phyloP scores from a whole-genome alignment of 2,888 invertebrate genomes.

The Protodeltote pygarga region DNA sequence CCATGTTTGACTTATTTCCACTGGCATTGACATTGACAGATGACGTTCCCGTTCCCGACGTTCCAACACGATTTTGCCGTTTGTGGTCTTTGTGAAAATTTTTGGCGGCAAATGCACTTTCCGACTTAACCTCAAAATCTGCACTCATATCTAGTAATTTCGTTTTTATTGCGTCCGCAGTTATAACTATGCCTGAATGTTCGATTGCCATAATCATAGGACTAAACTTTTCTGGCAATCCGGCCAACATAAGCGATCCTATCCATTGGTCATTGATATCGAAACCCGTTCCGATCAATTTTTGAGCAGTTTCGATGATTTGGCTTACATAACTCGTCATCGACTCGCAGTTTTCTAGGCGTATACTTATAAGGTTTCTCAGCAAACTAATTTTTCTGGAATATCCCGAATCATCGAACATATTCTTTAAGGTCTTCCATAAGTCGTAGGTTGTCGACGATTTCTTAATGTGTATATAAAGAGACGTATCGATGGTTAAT shows the following conservation, averaged over 20 bases:
- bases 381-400: slow-evolving; percentile 39
- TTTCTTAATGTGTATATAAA: slow-evolving; percentile 37
- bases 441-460: slow-evolving; percentile 13
- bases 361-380: slow-evolving; percentile 35
- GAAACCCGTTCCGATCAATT: slow-evolving; percentile 41
- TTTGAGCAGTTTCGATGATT: slow-evolving; percentile 39
- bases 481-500: slow-evolving; percentile 36
- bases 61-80: too few relatives aligned
- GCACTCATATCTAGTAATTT: slow-evolving; percentile 34
- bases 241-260: slow-evolving; percentile 30
- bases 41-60: too few relatives aligned
- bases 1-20: background rate
- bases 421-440: slow-evolving; percentile 29
- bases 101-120: slow-evolving; percentile 8
- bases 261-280: slow-evolving; percentile 41
- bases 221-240: slow-evolving; percentile 27
- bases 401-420: slow-evolving; percentile 45
- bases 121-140: slow-evolving; percentile 7
- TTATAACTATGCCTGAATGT: slow-evolving; percentile 28
- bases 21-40: background rate
- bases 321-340: slow-evolving; percentile 45
- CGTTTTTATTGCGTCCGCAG: slow-evolving; percentile 34
- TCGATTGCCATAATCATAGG: slow-evolving; percentile 44
- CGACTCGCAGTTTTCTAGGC: slow-evolving; percentile 35
- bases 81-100: too few relatives aligned